Percentiles rank a stretch among this genome's conserved stretches.
These are phyloP conservation scores for Scolopax bukidnonensis DNA, from an alignment of 2,797 vertebrate species.

Conservation along the genomic window DNA sequence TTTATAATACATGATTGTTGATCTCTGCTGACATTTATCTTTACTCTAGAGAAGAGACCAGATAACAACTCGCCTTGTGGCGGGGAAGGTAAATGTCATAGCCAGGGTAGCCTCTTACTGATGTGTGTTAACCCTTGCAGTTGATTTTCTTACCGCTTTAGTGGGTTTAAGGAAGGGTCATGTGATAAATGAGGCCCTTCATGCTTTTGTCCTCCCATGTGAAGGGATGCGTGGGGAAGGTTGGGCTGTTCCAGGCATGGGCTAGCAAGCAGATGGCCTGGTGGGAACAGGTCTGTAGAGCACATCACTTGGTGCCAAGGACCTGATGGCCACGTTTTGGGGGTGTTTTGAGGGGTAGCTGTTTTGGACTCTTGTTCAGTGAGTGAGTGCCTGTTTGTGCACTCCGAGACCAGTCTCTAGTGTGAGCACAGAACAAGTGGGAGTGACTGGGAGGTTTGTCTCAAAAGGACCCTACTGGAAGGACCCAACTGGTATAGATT, in stretches of 20 bases:
- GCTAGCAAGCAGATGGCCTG: neutral
- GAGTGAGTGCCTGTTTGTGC: neutral
- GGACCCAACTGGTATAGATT: neutral
- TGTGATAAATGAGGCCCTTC: neutral
- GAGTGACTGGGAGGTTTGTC: neutral
- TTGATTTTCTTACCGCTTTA: neutral
- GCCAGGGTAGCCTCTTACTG: neutral
- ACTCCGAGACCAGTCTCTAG: neutral
- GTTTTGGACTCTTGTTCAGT: neutral
- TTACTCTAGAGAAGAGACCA: neutral
- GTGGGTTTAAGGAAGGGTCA: neutral
- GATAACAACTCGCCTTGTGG: neutral
- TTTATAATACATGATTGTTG: conserved; percentile 57
- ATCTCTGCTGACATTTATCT: conserved; percentile 52
- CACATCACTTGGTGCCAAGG: neutral
- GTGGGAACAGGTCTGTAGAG: neutral
- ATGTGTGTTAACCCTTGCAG: conserved; percentile 5
- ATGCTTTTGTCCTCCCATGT: neutral
- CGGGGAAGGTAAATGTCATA: conserved; percentile 39
- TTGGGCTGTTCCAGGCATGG: rapidly evolving
- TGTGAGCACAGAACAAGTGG: neutral
- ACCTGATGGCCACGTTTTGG: neutral
- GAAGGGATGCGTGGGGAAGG: neutral
- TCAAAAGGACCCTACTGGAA: neutral
- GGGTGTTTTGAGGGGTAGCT: neutral